These are phyloP conservation scores for Drosophila siamana DNA, from an alignment of 2,888 invertebrate genomes.

Conservation along the genomic window DNA sequence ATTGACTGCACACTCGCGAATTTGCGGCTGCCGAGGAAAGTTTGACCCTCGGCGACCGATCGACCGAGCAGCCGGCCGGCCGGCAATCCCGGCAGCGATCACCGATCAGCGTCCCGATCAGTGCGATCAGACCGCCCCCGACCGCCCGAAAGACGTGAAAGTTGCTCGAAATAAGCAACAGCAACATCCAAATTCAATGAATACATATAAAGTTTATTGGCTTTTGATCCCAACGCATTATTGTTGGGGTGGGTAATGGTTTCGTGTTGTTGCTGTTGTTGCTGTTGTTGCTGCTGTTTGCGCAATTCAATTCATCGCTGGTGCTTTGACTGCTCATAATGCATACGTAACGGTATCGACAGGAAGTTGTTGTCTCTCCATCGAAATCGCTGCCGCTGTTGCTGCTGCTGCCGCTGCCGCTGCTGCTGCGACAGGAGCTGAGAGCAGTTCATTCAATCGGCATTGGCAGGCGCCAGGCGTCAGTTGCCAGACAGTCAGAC, in stretches of 20 bases:
- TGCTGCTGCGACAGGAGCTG: constrained; percentile 26
- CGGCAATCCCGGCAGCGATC: constrained; percentile 20
- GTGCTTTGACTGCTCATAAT: constrained; percentile 61
- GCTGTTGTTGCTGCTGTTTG: constrained; percentile 45
- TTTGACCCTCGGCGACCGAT: constrained; percentile 53
- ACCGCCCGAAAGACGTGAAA: constrained; percentile 57
- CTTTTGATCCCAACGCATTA: constrained; percentile 78
- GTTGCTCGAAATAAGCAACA: constrained; percentile 49
- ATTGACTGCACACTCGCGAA: constrained; percentile 50
- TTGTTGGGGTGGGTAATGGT: constrained; percentile 84
- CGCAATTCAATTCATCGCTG: constrained; percentile 51
- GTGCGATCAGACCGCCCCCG: not conserved
- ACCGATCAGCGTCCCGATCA: constrained; percentile 4
- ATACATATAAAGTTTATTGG: constrained; percentile 75
- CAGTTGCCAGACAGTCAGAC: constrained; percentile 26
- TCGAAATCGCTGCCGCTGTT: constrained; percentile 1
- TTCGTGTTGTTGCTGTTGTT: constrained; percentile 31
- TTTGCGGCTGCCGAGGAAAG: constrained; percentile 45
- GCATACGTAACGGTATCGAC: constrained; percentile 74
- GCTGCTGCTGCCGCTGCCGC: constrained; percentile 15
- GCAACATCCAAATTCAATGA: constrained; percentile 60
- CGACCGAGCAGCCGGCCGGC: not conserved
- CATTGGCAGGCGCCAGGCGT: constrained; percentile 51
- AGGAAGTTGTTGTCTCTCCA: constrained; percentile 57
- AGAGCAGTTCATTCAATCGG: constrained; percentile 64